A percentile compares a stretch with the other conserved stretches of the same genome.
These are phyloP conservation scores for Oceanodroma leucorhoa DNA, from an alignment of 2,797 vertebrate genomes.

Conservation along the genomic window DNA sequence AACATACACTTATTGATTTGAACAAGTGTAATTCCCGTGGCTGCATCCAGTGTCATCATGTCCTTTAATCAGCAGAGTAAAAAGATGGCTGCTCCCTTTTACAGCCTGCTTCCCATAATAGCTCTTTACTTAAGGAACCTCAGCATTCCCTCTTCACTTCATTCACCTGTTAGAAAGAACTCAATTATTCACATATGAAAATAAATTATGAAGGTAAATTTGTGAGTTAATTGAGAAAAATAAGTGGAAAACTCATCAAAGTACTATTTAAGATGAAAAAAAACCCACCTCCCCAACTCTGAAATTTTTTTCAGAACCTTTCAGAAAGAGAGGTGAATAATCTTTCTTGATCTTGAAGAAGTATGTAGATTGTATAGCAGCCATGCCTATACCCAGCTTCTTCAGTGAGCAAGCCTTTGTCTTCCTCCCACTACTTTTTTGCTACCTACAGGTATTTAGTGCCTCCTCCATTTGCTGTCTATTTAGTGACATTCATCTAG, in stretches of 20 bases:
- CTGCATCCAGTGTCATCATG: not conserved
- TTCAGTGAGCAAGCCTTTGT: not conserved
- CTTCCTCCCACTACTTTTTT: constrained; percentile 16
- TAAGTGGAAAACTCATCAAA: not conserved
- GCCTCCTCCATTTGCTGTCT: not conserved
- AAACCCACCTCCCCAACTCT: accelerated
- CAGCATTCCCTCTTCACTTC: not conserved
- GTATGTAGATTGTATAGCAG: not conserved
- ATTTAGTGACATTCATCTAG: constrained; percentile 7
- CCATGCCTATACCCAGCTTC: not conserved
- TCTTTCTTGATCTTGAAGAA: not conserved
- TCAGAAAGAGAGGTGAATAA: not conserved
- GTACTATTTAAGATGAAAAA: not conserved
- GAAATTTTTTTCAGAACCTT: not conserved
- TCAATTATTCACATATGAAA: not conserved
- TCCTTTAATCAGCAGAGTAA: not conserved
- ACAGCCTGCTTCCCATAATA: not conserved
- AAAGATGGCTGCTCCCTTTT: not conserved
- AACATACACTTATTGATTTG: not conserved
- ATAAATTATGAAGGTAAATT: not conserved
- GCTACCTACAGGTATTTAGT: not conserved
- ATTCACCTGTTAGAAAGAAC: not conserved
- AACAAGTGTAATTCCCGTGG: not conserved
- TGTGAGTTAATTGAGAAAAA: not conserved
- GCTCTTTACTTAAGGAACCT: not conserved